These are phyloP conservation scores for Tringa solitaria DNA, from an alignment of 2,113 vertebrate genomes.

Conservation along the genomic window DNA sequence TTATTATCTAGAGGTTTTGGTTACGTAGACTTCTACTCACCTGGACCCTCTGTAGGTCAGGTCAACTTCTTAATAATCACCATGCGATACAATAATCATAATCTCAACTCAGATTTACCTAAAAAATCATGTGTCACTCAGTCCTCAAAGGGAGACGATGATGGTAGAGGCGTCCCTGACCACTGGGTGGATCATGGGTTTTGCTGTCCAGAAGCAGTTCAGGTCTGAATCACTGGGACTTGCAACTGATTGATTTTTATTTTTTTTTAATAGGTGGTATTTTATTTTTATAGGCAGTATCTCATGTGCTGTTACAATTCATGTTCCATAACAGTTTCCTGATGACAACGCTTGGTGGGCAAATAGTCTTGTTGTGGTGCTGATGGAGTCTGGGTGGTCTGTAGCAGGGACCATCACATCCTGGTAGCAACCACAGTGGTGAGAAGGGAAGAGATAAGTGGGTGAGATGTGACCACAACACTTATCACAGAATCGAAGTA, in stretches of 20 bases:
- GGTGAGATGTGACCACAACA: accelerated
- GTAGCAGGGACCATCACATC: accelerated
- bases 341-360: not conserved
- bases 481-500: not conserved
- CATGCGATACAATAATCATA: not conserved
- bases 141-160: not conserved
- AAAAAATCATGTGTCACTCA: not conserved
- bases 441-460: not conserved
- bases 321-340: accelerated
- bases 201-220: not conserved
- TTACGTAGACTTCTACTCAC: not conserved
- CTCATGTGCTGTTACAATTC: not conserved
- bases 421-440: not conserved
- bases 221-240: no score
- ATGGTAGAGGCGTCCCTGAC: not conserved
- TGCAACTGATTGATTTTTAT: not conserved
- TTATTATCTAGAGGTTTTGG: not conserved
- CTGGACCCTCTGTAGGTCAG: not conserved
- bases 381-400: not conserved
- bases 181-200: accelerated
- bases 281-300: not conserved
- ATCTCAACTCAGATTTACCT: not conserved
- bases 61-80: not conserved
- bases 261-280: no score
- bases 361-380: no score